These are phyloP conservation scores for Heliconius hermathena DNA, from an alignment of 1,140 invertebrate genomes.

Conservation along the genomic window DNA sequence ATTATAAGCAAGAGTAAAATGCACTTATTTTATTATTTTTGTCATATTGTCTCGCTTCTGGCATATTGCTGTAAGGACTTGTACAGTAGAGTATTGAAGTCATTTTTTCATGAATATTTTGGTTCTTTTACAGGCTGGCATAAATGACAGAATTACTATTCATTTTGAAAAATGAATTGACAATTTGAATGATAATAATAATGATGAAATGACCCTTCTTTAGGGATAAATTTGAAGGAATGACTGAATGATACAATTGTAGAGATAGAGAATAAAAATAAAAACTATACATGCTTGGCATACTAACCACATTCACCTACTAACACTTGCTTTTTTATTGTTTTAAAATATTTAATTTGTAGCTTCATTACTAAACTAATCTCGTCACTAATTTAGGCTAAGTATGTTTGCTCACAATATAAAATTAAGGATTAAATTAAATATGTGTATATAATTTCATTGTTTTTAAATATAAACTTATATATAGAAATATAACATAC, in stretches of 20 bases:
- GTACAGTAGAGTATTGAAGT: constrained; percentile 19
- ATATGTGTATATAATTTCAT: constrained; percentile 21
- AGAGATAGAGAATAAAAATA: constrained; percentile 20
- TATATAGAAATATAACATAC: constrained; percentile 37
- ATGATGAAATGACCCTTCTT: constrained; percentile 21
- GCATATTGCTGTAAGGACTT: constrained; percentile 5
- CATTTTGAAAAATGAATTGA: constrained; percentile 36
- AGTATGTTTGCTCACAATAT: constrained; percentile 34
- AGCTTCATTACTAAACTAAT: constrained; percentile 15
- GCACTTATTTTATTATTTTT: constrained; percentile 8
- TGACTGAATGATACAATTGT: constrained; percentile 33
- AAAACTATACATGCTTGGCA: constrained; percentile 35
- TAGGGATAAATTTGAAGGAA: constrained; percentile 34
- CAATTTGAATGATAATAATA: constrained; percentile 23
- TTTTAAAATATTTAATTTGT: constrained; percentile 22
- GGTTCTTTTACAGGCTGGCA: constrained; percentile 44
- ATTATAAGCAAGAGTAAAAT: background rate
- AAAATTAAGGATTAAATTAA: constrained; percentile 30
- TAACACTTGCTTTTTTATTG: constrained; percentile 38
- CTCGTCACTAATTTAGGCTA: constrained; percentile 33
- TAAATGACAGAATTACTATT: constrained; percentile 40
- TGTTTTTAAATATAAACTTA: constrained; percentile 21
- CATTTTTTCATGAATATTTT: constrained; percentile 38
- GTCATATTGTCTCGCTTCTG: constrained; percentile 22
- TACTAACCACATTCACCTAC: constrained; percentile 32